phyloP scores from a whole-genome alignment of 2,888 invertebrate genomes.

The Nebria salina region DNA sequence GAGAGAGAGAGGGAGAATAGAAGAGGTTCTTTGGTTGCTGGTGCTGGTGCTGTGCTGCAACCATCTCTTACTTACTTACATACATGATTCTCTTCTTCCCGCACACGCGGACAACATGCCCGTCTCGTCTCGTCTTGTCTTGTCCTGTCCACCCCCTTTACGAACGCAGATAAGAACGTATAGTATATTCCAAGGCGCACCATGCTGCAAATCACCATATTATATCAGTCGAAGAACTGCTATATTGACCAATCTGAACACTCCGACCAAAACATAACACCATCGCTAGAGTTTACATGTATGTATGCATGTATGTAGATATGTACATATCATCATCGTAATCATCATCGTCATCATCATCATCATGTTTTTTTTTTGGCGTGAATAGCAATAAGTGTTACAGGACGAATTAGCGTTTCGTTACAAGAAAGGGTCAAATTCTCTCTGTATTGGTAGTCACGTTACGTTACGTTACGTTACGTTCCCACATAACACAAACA shows the following conservation, averaged over 20 bases:
- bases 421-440: background rate
- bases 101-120: background rate
- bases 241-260: background rate
- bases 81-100: background rate
- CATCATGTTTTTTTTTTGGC: no score
- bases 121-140: background rate
- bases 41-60: background rate
- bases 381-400: background rate
- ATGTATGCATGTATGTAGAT: no score
- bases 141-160: conserved; percentile 1
- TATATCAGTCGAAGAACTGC: background rate
- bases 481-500: background rate
- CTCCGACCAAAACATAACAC: background rate
- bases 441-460: background rate
- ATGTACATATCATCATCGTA: no score
- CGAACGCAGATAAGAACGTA: conserved; percentile 1
- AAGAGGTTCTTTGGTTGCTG: background rate
- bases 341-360: no score
- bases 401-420: background rate
- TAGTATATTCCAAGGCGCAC: background rate
- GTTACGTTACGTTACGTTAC: background rate
- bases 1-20: background rate
- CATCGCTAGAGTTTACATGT: no score
- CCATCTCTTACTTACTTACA: conserved; percentile 1
- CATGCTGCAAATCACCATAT: conserved; percentile 1